Evolutionary conservation across 2,888 invertebrate species (phyloP).

Genomic region (Tetrapedia diversipes): DNA sequence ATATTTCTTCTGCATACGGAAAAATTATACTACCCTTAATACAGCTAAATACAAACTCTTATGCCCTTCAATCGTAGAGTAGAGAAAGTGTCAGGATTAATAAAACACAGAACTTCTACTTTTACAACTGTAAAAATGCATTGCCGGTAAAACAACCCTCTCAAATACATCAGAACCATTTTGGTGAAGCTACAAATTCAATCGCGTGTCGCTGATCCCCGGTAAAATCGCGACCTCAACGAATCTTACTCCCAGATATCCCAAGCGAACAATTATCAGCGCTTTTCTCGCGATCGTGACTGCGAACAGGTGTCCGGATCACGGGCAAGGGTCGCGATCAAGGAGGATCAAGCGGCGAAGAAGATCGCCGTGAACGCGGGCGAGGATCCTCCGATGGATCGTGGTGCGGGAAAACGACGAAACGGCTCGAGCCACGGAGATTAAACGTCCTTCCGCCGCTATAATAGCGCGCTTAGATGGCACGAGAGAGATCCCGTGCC

Average conservation of each 20-base stretch:
- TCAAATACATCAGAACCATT: too few species aligned
- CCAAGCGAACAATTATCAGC: neutral
- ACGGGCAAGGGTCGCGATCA: slow-evolving; percentile 19
- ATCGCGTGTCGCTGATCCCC: too few species aligned
- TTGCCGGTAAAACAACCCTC: too few species aligned
- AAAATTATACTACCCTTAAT: too few species aligned
- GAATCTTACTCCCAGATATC: too few species aligned
- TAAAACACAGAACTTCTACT: too few species aligned
- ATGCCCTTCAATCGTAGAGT: too few species aligned
- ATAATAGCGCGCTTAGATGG: slow-evolving; percentile 66
- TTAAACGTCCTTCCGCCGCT: slow-evolving; percentile 68
- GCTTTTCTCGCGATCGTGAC: slow-evolving; percentile 38
- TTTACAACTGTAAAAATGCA: too few species aligned
- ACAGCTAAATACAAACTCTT: too few species aligned
- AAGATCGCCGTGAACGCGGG: slow-evolving; percentile 49
- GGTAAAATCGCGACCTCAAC: neutral
- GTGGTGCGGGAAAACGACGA: slow-evolving; percentile 53
- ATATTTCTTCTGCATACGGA: too few species aligned
- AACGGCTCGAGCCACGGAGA: slow-evolving; percentile 65
- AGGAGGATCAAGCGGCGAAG: slow-evolving; percentile 28
- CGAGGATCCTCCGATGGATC: slow-evolving; percentile 40
- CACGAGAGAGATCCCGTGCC: slow-evolving; percentile 41
- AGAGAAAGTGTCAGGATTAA: too few species aligned
- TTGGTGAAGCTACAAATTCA: too few species aligned
- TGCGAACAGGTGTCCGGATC: slow-evolving; percentile 51